Evolutionary conservation across 2,888 invertebrate species (phyloP).

Genomic region (Parthenolecanium corni): DNA sequence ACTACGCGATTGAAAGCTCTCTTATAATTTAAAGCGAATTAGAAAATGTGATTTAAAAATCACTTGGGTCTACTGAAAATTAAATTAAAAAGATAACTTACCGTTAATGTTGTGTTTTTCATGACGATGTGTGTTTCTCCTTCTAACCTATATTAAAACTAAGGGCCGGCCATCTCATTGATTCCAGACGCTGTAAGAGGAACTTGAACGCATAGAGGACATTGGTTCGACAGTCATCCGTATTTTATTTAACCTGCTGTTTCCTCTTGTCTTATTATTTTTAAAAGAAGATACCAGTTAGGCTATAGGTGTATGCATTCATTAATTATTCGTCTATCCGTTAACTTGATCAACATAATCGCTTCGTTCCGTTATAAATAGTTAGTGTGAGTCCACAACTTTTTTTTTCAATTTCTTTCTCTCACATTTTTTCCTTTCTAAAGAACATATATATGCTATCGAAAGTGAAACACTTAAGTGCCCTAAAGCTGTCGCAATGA

Average conservation of each 20-base stretch:
- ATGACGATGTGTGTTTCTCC: constrained; percentile 9
- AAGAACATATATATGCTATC: background rate
- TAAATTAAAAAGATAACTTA: background rate
- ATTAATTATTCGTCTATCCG: constrained; percentile 27
- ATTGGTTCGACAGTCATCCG: constrained; percentile 18
- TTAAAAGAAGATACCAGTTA: constrained; percentile 1
- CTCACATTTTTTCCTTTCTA: background rate
- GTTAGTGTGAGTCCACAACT: background rate
- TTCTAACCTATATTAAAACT: constrained; percentile 23
- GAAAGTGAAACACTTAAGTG: constrained; percentile 2
- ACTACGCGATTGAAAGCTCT: too few relatives aligned
- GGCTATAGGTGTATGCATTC: background rate
- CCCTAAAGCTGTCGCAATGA: constrained; percentile 1
- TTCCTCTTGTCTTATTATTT: constrained; percentile 23
- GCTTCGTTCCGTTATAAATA: constrained; percentile 19
- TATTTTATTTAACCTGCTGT: constrained; percentile 28
- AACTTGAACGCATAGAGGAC: constrained; percentile 10
- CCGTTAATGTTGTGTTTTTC: background rate
- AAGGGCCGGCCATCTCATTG: background rate
- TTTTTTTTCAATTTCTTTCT: background rate
- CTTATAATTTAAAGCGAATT: too few relatives aligned
- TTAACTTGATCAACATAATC: constrained; percentile 12
- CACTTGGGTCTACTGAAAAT: too few relatives aligned
- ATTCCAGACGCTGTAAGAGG: constrained; percentile 10
- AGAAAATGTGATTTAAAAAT: too few relatives aligned